Evolutionary conservation across 2,888 invertebrate genomes (phyloP).

Genomic region (Timema podura): DNA sequence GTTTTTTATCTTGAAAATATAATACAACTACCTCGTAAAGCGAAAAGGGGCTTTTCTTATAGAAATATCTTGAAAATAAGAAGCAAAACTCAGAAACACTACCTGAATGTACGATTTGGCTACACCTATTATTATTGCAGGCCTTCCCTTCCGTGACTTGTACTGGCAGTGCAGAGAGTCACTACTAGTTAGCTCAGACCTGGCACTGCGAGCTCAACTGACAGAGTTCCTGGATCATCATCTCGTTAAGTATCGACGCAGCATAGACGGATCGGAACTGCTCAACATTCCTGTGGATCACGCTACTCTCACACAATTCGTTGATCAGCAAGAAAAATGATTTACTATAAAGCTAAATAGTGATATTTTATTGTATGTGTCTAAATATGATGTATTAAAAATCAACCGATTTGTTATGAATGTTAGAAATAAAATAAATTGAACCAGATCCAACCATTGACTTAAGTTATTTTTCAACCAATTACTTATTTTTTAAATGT

Average conservation of each 20-base stretch:
- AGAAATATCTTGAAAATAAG: background rate
- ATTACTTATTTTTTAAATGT: too few species aligned
- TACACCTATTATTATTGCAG: conserved; percentile 46
- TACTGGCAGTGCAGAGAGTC: conserved; percentile 81
- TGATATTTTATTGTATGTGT: too few species aligned
- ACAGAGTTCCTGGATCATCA: conserved; percentile 96
- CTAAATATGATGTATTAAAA: too few species aligned
- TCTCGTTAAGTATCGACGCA: conserved; percentile 75
- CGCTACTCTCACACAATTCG: conserved; percentile 69
- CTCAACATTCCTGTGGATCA: conserved; percentile 74
- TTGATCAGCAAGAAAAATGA: conserved; percentile 49
- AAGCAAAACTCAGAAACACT: too few species aligned
- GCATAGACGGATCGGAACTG: conserved; percentile 76
- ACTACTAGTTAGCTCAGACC: conserved; percentile 89
- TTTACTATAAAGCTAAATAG: too few species aligned
- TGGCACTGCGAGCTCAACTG: conserved; percentile 83
- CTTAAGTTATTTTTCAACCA: too few species aligned
- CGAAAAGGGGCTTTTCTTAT: too few species aligned
- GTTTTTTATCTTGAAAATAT: background rate
- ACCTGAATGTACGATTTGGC: too few species aligned
- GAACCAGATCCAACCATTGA: too few species aligned
- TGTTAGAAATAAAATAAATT: too few species aligned
- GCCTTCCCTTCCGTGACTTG: conserved; percentile 83
- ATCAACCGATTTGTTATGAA: too few species aligned
- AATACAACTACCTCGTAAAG: too few species aligned